phyloP scores from a whole-genome alignment of 30 jellyfish, hydroid and myxozoan genomes.

The Clytia hemisphaerica region DNA sequence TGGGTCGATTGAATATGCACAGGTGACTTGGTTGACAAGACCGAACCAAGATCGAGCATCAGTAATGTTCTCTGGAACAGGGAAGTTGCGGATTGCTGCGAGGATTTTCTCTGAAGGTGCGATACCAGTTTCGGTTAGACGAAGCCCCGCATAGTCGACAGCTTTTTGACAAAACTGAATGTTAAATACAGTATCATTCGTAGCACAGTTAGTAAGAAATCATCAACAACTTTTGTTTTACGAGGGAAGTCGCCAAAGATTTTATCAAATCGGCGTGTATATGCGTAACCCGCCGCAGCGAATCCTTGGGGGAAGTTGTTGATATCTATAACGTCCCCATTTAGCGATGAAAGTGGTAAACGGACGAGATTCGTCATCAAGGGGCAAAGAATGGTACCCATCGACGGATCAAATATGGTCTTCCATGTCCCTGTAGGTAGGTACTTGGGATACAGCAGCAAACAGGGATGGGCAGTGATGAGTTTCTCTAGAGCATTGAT shows the following conservation, averaged over 20 bases:
- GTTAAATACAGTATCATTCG: too few species aligned
- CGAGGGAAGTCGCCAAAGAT: neutral
- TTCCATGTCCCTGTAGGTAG: too few species aligned
- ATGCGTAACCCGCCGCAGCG: constrained; percentile 25
- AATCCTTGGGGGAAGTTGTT: constrained; percentile 6
- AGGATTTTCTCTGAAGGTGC: too few species aligned
- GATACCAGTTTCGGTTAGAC: neutral
- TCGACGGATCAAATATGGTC: too few species aligned
- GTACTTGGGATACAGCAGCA: constrained; percentile 5
- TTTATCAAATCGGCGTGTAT: constrained; percentile 19
- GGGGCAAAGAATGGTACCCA: neutral
- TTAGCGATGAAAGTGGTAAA: neutral
- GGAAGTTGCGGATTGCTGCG: constrained; percentile 1
- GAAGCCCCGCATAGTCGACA: constrained; percentile 1
- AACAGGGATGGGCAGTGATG: constrained; percentile 38
- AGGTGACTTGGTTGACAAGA: neutral
- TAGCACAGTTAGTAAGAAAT: neutral
- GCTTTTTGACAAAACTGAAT: neutral
- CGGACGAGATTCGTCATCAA: neutral
- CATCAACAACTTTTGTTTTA: neutral
- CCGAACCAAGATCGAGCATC: constrained; percentile 14
- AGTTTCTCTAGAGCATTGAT: constrained; percentile 2
- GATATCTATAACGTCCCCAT: too few species aligned
- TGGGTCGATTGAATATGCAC: too few species aligned
- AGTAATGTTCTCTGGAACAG: neutral